Evolutionary conservation across 2,797 vertebrate species (phyloP), one percentile per base, ranked within the genome.

Genomic region (Poecilia picta): DNA sequence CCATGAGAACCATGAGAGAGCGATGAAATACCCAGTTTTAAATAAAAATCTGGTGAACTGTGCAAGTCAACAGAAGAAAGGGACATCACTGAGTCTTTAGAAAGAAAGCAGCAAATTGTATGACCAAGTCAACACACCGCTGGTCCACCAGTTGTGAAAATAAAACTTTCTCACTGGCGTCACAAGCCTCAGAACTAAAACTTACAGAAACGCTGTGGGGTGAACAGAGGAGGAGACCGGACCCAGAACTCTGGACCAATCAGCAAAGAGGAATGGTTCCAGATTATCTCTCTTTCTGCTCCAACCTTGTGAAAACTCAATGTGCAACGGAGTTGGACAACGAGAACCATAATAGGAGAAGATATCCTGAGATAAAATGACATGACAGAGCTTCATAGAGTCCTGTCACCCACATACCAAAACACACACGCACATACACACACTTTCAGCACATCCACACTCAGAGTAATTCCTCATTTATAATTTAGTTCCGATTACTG

Each of bases 401-500:
- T 83, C 73, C 23, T 6, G 43, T 79, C 75, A 62, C 55, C n/a
- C 6, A 33, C 68, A 72, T n/a, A 71, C 16, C 46, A 18, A 49
- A 18, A 47, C 47, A 47, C 71, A n/a, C 72, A 23, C 41, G 47
- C 59, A 47, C 71, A 18, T 66, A 39, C 36, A 15, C 59, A 75
- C 79, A 85, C 77, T 15, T 71, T 41, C 64, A 70, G 57, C 70
- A 73, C 76, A 75, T 80, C 75, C 57, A 8, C 28, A 72, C 20
- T 28, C 57, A 12, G 20, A 51, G 18, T 59, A 73, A 59, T 78
- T 18, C 46, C 33, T 31, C 73, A 55, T 82, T 70, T 76, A 84
- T 83, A 71, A 81, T 85, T 76, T 59, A 87, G 2, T 80, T 75
- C 76, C 79, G 81, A 80, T 91, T 83, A 88, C 47, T 2, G 68